A percentile compares a stretch with the other conserved stretches of the same genome.
These are phyloP conservation scores for Odocoileus virginianus DNA, from an alignment of 2,113 vertebrate species.

Conservation along the genomic window DNA sequence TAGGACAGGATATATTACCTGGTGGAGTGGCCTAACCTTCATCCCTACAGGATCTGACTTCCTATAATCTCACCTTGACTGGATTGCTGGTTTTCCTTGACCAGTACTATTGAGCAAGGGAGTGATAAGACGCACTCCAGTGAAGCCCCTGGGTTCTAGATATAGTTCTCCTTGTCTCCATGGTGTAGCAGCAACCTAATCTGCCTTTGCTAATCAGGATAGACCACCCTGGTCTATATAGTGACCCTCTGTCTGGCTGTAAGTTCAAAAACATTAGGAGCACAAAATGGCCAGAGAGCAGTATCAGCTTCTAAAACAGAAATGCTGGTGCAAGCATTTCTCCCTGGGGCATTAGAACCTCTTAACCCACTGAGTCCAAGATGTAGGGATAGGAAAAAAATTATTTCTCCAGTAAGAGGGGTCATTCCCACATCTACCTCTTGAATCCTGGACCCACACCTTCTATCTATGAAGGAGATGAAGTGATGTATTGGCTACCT, in stretches of 20 bases:
- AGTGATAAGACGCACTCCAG: neutral
- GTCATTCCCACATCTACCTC: neutral
- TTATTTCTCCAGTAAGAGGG: neutral
- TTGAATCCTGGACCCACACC: neutral
- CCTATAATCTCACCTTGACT: neutral
- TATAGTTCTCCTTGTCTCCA: neutral
- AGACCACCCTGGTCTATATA: neutral
- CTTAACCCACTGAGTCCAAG: slow-evolving; percentile 5
- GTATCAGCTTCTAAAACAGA: neutral
- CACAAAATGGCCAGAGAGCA: neutral
- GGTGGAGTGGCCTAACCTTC: neutral
- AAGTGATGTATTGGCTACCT: neutral
- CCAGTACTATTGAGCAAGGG: neutral
- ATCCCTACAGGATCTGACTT: neutral
- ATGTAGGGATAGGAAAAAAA: neutral
- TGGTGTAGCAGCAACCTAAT: neutral
- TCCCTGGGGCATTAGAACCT: neutral
- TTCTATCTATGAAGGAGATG: neutral
- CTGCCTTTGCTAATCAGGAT: neutral
- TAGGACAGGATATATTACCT: neutral
- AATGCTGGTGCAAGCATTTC: neutral
- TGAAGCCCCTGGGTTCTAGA: neutral
- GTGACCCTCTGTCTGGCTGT: neutral
- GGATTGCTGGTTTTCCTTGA: neutral
- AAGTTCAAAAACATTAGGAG: neutral